Evolutionary conservation across 2,888 invertebrate genomes (phyloP).

Genomic region (Bimastos eiseni): DNA sequence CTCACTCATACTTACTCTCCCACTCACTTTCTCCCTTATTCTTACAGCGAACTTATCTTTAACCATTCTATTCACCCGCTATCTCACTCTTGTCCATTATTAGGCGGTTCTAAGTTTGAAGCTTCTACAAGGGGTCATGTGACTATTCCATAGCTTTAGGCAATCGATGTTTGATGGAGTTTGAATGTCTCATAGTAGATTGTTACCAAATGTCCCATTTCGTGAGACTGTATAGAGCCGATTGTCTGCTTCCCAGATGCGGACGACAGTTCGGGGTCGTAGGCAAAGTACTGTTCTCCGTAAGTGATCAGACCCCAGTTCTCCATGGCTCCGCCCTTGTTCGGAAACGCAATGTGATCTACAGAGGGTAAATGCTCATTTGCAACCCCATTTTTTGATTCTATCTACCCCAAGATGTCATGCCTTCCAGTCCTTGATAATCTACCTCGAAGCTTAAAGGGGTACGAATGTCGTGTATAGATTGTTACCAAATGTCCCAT

Average conservation of each 20-base stretch:
- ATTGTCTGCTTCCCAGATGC: conserved; percentile 7
- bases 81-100: background rate
- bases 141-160: too few species aligned
- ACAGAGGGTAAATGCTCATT: background rate
- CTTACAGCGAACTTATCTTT: background rate
- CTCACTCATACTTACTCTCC: background rate
- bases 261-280: background rate
- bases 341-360: conserved; percentile 38
- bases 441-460: too few species aligned
- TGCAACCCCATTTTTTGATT: too few species aligned
- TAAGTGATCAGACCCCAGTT: conserved; percentile 37
- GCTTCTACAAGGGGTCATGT: background rate
- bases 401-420: too few species aligned
- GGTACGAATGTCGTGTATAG: too few species aligned
- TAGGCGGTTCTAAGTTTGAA: background rate
- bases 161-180: too few species aligned
- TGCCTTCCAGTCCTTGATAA: too few species aligned
- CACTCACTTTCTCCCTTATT: background rate
- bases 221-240: conserved; percentile 31
- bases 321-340: background rate
- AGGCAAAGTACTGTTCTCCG: conserved; percentile 27
- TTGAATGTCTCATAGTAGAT: too few species aligned
- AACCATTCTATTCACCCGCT: background rate
- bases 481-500: conserved; percentile 36
- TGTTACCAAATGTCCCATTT: conserved; percentile 21